A percentile compares a stretch with the other conserved stretches of the same genome.
phyloP scores from a whole-genome alignment of 2,113 vertebrate genomes.

The Danionella cerebrum region DNA sequence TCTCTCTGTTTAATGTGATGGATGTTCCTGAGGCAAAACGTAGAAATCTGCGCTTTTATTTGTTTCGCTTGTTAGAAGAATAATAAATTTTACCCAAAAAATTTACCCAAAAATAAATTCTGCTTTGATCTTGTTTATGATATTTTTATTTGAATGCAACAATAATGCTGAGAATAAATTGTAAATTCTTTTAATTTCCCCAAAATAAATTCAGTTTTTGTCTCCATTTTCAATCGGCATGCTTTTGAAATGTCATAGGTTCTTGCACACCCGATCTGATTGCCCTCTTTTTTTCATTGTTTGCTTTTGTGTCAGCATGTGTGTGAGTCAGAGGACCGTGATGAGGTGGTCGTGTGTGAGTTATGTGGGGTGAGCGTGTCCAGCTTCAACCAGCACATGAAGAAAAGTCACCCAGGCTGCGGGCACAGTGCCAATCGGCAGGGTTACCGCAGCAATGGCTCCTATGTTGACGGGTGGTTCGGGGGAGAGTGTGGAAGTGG shows the following conservation, averaged over 20 bases:
- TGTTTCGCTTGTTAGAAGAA: too few relatives aligned
- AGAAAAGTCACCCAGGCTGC: constrained; percentile 91
- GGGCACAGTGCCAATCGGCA: constrained; percentile 93
- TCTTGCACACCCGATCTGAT: not conserved
- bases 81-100: too few relatives aligned
- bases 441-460: constrained; percentile 95
- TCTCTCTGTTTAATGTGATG: too few relatives aligned
- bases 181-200: too few relatives aligned
- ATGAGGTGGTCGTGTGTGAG: constrained; percentile 92
- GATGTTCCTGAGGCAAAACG: too few relatives aligned
- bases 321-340: constrained; percentile 89
- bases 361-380: constrained; percentile 87
- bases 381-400: constrained; percentile 98
- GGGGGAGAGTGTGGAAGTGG: constrained; percentile 95
- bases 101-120: too few relatives aligned
- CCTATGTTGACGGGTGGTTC: constrained; percentile 97
- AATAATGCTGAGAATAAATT: too few relatives aligned
- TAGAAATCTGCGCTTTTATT: too few relatives aligned
- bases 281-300: not conserved
- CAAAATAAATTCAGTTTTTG: too few relatives aligned
- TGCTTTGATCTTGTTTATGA: too few relatives aligned
- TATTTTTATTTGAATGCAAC: too few relatives aligned
- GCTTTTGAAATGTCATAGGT: not conserved
- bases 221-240: not conserved
- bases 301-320: constrained; percentile 72